A percentile compares a stretch with the other conserved stretches of the same genome.
Conservation (phyloP, 2,888 invertebrate genomes). For the Arrhopalites spinosus region DNA sequence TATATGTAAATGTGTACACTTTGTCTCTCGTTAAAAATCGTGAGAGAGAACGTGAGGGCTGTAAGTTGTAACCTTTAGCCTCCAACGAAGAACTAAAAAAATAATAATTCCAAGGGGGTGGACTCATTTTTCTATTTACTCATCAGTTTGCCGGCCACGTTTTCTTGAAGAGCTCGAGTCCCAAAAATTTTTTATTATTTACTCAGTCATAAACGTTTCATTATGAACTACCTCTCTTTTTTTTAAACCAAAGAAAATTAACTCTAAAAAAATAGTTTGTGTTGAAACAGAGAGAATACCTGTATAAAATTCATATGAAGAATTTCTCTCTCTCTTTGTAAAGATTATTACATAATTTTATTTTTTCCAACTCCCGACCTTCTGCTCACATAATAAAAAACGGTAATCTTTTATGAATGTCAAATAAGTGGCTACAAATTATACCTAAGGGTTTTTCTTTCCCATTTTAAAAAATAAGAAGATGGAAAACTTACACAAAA, state of each 20-base stretch:
- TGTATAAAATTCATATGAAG: not conserved
- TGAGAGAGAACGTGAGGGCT: slow-evolving; percentile 7
- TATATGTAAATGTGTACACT: not conserved
- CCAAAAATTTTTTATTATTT: too few species aligned
- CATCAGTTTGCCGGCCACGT: slow-evolving; percentile 51
- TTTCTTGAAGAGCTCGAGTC: slow-evolving; percentile 8
- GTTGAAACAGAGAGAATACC: not conserved
- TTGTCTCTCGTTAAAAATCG: too few species aligned
- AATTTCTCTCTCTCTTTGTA: not conserved
- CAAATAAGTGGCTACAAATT: too few species aligned
- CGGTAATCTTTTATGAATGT: too few species aligned
- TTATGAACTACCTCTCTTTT: slow-evolving; percentile 42
- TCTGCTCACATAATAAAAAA: too few species aligned
- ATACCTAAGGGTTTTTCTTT: too few species aligned
- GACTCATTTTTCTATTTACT: slow-evolving; percentile 45
- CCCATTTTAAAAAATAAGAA: too few species aligned
- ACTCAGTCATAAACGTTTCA: slow-evolving; percentile 46
- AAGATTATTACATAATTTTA: too few species aligned
- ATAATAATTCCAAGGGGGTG: slow-evolving; percentile 50
- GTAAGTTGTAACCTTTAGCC: slow-evolving; percentile 45
- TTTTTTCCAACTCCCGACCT: too few species aligned
- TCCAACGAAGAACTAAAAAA: slow-evolving; percentile 50
- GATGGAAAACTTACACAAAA: too few species aligned
- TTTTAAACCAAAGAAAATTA: not conserved
- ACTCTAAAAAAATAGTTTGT: not conserved